Conservation (phyloP, 2,888 invertebrate genomes). For the Tachystola acroxantha region DNA sequence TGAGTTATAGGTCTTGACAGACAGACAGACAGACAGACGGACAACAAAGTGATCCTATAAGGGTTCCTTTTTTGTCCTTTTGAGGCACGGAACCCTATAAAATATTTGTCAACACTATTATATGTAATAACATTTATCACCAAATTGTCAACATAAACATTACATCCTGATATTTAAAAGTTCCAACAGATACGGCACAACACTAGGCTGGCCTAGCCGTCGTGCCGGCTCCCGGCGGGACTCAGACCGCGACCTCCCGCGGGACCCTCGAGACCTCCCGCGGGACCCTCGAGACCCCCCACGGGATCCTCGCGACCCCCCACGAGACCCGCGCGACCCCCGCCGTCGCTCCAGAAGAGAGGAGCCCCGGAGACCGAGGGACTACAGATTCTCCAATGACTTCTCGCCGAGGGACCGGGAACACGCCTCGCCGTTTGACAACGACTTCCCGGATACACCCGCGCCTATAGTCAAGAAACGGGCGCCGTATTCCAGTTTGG, state of each 20-base stretch:
- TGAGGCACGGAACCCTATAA: too few species aligned
- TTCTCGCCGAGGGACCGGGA: slow-evolving; percentile 76
- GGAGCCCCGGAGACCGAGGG: slow-evolving; percentile 26
- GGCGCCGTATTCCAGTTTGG: slow-evolving; percentile 54
- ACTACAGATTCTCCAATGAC: slow-evolving; percentile 79
- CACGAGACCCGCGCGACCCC: slow-evolving; percentile 28
- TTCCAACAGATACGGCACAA: slow-evolving; percentile 51
- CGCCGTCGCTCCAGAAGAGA: slow-evolving; percentile 39
- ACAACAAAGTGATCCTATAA: too few species aligned
- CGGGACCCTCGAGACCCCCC: slow-evolving; percentile 30
- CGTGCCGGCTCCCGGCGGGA: slow-evolving; percentile 34
- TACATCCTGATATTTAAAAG: background rate
- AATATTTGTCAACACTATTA: too few species aligned
- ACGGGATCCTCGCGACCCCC: slow-evolving; percentile 39
- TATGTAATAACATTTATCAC: too few species aligned
- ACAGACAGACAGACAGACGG: too few species aligned
- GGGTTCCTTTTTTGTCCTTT: too few species aligned
- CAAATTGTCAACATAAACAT: too few species aligned
- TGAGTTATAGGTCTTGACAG: too few species aligned
- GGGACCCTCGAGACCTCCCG: slow-evolving; percentile 29
- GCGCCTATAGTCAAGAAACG: slow-evolving; percentile 49
- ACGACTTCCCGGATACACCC: slow-evolving; percentile 75
- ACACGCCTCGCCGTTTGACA: slow-evolving; percentile 79
- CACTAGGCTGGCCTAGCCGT: slow-evolving; percentile 54
- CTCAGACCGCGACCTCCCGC: slow-evolving; percentile 20